These are phyloP conservation scores for Aeoliscus strigatus DNA, from an alignment of 2,797 vertebrate species.

Conservation along the genomic window DNA sequence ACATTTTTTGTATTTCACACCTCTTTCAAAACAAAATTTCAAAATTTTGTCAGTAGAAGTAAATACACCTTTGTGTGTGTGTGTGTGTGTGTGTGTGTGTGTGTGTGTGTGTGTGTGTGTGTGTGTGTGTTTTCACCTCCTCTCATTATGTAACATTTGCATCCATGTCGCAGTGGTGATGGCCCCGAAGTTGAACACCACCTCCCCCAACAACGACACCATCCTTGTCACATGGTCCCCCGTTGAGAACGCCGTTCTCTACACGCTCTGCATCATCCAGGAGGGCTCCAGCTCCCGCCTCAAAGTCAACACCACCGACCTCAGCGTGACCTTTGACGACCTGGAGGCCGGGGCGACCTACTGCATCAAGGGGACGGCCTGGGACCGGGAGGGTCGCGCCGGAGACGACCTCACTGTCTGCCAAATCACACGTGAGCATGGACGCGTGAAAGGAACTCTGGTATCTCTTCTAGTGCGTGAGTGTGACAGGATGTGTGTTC, in stretches of 20 bases:
- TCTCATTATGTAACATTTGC: neutral
- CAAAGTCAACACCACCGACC: slow-evolving; percentile 79
- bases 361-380: slow-evolving; percentile 82
- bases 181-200: slow-evolving; percentile 73
- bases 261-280: slow-evolving; percentile 80
- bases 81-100: neutral
- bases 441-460: neutral
- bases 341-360: slow-evolving; percentile 83
- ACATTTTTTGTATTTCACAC: slow-evolving; percentile 34
- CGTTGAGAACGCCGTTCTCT: slow-evolving; percentile 75
- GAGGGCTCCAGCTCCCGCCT: slow-evolving; percentile 73
- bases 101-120: neutral
- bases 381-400: slow-evolving; percentile 76
- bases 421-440: slow-evolving; percentile 87
- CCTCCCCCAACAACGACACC: slow-evolving; percentile 70
- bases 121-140: neutral
- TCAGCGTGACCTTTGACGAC: slow-evolving; percentile 64
- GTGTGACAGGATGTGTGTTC: no score
- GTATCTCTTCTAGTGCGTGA: no score
- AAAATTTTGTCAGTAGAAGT: neutral
- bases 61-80: no score
- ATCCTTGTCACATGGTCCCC: slow-evolving; percentile 79
- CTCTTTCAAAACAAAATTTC: slow-evolving; percentile 32
- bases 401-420: slow-evolving; percentile 81
- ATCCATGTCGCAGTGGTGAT: slow-evolving; percentile 73